Percentiles rank a stretch among this genome's conserved stretches.
These are phyloP conservation scores for Rhinolophus ferrumequinum DNA, from an alignment of 2,113 vertebrate species.

Conservation along the genomic window DNA sequence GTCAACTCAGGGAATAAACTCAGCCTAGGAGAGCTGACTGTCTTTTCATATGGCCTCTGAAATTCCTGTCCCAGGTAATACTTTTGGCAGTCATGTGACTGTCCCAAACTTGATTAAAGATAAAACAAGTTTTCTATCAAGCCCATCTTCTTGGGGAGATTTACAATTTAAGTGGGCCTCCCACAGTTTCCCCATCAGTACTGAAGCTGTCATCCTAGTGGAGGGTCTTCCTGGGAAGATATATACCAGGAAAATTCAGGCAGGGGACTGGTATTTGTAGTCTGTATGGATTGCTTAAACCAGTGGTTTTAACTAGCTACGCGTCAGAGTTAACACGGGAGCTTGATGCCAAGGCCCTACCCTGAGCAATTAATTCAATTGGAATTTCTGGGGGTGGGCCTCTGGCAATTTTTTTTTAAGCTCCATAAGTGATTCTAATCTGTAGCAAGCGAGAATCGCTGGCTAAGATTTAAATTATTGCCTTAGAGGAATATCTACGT, in stretches of 20 bases:
- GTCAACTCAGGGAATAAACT: not conserved
- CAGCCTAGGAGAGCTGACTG: not conserved
- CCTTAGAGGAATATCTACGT: not conserved
- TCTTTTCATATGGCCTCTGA: not conserved
- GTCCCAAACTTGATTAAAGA: not conserved
- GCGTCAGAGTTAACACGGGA: not conserved
- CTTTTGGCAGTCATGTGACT: not conserved
- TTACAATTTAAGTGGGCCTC: not conserved
- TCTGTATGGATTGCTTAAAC: slow-evolving; percentile 19
- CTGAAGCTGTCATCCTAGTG: not conserved
- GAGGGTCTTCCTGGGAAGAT: not conserved
- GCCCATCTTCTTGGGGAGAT: not conserved
- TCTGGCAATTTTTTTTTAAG: not conserved
- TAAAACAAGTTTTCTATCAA: not conserved
- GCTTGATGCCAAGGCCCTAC: slow-evolving; percentile 26
- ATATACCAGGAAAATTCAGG: not conserved
- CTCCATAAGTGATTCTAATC: not conserved
- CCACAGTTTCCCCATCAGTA: not conserved
- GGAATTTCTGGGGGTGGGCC: not conserved
- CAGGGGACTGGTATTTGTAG: not conserved
- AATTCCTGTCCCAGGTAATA: not conserved
- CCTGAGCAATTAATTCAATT: slow-evolving; percentile 34
- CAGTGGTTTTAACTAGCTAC: not conserved
- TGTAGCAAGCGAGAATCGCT: not conserved
- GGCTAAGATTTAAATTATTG: not conserved